Evolutionary conservation across 1,140 invertebrate genomes (phyloP), one percentile per base, ranked within the genome.

Genomic region (Metaphire vulgaris): DNA sequence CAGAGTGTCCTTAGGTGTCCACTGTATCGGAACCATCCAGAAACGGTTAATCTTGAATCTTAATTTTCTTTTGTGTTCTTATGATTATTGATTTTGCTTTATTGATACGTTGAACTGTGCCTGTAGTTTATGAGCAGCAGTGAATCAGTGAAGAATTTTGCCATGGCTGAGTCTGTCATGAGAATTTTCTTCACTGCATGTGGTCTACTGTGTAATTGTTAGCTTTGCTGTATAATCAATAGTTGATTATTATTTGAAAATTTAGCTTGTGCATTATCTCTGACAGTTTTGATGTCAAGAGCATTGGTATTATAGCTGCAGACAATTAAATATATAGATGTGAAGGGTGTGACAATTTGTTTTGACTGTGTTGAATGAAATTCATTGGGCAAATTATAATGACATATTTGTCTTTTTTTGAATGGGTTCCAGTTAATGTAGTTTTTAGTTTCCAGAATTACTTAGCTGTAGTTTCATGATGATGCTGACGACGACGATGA

Each of bases 1-100:
- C 26, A 66, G 31, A 74, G 66, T 74, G 74, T 74, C 6, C 65
- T 74, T 30, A 74, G 33, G 12, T 67, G 64, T 74, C 74, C 74
- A 31, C n/a, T 31, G 21, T 74, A 67, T 31, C 66, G 74, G 33
- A 28, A 33, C 31, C 74, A 74, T 33, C 74, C 41, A 32, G 41
- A 74, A 74, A 68, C 65, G 26, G 74, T 74, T 1, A 69, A 56
- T 68, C n/a, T 32, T 71, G 69, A 28, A 71, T 29, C n/a, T 29
- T 29, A 21, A 71, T 71, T 29, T 21, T 21, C 31, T 1, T 1
- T 29, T 71, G 1, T 1, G 1, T 28, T 29, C 21, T 71, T 28
- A 6, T 29, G 21, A 6, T 1, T 28, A 21, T 69, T 16, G 15
- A 69, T 15, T 69, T 21, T 69, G 15, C 29, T 69, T 16, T 29